Evolutionary conservation across 2,113 vertebrate species (phyloP), one percentile per base, ranked within the genome.

Genomic region (Periophthalmodon schlosseri): DNA sequence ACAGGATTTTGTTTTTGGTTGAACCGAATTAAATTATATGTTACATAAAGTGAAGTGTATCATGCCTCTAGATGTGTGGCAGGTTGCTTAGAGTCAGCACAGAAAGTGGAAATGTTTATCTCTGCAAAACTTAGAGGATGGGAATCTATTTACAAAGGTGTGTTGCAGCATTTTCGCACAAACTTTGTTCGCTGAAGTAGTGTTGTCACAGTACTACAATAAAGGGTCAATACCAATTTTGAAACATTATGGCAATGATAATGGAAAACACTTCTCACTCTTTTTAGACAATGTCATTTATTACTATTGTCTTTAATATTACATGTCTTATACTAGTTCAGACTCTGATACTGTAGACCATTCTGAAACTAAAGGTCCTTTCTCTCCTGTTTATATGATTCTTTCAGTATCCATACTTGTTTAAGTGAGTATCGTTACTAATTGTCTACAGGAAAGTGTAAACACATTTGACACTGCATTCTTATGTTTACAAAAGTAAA

Each of bases 1-100:
- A 15, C 5, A 24, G 21, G 44, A n/a, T 68, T 49, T 1, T 67
- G 18, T 67, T 67, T 66, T 46, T 67, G 21, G 10, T 67, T 67
- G n/a, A 10, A 46, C 46, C 24, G 2, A 24, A 49, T 68, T 11
- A 47, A 68, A 68, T 24, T 24, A 65, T 20, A 36, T 36, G 15
- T 34, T 36, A 49, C 39, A 68, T 28, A 39, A 47, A 67, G 4
- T 23, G 10, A 67, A 67, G 34, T 5, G 9, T 44, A 20, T 47
- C 49, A 47, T 21, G 5, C 4, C n/a, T 67, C 20, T 4, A 36
- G 6, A 46, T 24, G 44, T 49, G 46, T 24, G 39, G 11, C 46
- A 68, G 66, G 66, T 49, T 68, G 39, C 39, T 49, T 16, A 14
- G 36, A 49, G 39, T 47, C 44, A 68, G 66, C 44, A 39, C 44